phyloP scores from a whole-genome alignment of 92 coral and sea anemone genomes.

The Anthopleura xanthogrammica region DNA sequence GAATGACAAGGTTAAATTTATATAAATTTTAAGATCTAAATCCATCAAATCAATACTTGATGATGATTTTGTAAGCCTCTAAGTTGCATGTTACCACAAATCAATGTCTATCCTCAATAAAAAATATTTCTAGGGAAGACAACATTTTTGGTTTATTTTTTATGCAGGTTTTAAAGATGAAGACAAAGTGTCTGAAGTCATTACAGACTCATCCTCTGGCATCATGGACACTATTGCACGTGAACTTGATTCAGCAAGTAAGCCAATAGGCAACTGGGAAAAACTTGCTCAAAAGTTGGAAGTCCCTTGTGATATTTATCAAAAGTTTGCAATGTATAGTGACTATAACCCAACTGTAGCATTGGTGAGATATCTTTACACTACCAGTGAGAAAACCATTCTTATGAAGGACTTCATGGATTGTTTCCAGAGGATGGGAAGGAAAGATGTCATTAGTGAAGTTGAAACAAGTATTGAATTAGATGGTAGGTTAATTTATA shows the following conservation, averaged over 20 bases:
- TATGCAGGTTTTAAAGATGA: not conserved
- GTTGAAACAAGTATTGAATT: not conserved
- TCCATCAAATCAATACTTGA: too few relatives aligned
- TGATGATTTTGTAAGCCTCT: too few relatives aligned
- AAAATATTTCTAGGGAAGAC: too few relatives aligned
- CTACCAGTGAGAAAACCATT: not conserved
- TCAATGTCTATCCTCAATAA: too few relatives aligned
- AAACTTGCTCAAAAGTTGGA: slow-evolving; percentile 11
- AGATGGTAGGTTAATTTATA: not conserved
- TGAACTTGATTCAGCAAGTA: slow-evolving; percentile 15
- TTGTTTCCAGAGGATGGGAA: not conserved
- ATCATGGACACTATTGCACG: not conserved
- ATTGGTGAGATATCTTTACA: slow-evolving; percentile 8
- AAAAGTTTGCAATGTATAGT: slow-evolving; percentile 14
- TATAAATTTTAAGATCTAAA: too few relatives aligned
- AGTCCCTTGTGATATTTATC: not conserved
- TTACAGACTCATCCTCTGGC: slow-evolving; percentile 13
- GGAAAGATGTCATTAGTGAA: slow-evolving; percentile 9
- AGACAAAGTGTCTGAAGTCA: slow-evolving; percentile 23
- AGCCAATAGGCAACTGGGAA: slow-evolving; percentile 11
- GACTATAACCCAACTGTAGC: slow-evolving; percentile 16
- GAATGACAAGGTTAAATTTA: too few relatives aligned
- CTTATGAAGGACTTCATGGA: not conserved
- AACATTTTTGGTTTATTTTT: not conserved
- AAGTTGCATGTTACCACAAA: too few relatives aligned